Base-by-base conservation (phyloP, 1,140 invertebrate genomes). In the Penaeus japonicus region DNA sequence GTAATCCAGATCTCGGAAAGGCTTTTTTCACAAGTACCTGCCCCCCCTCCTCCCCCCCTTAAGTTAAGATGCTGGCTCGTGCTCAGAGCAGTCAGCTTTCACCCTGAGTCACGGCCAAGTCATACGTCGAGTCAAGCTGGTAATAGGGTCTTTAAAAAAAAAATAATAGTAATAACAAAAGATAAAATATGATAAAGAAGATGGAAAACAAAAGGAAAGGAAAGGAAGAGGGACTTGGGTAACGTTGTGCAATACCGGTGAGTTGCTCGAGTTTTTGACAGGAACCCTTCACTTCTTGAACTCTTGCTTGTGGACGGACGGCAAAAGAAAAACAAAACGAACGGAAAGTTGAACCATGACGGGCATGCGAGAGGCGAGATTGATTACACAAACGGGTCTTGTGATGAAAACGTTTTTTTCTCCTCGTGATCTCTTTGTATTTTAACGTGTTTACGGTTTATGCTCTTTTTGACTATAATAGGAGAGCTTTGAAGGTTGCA, bases 1-100 rank as follows among this genome's bases (percentile, higher is more conserved):
- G 70, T 73, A 73, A 73, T 32, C n/a, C 27, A 47, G 47, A 47
- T 27, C 70, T 27, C 27, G 70, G 70, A 73, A 32, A n/a, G 27
- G 35, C 70, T 73, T 73, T 32, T 73, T 73, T 73, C 70, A 32
- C 70, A 73, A 73, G 70, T 73, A 73, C 70, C 70, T 73, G 70
- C 27, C 35, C 47, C 47, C 47, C 47, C 15, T 15, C 47, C 15
- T 15, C 47, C 47, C 35, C 35, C 39, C 47, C 47, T 27, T 73
- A 73, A 73, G 27, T 73, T 73, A 73, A 73, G 70, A 73, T 73
- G 70, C 35, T 73, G 70, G 70, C 27, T 73, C 17, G 70, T 30
- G 70, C 47, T 47, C 47, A 47, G 47, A 47, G 47, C 47, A 47
- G 47, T 47, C 47, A 47, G 47, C 47, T 47, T 47, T 47, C 47